These are phyloP conservation scores for Archaeoteleia sp. DNA, from an alignment of 2,888 invertebrate species.

Conservation along the genomic window DNA sequence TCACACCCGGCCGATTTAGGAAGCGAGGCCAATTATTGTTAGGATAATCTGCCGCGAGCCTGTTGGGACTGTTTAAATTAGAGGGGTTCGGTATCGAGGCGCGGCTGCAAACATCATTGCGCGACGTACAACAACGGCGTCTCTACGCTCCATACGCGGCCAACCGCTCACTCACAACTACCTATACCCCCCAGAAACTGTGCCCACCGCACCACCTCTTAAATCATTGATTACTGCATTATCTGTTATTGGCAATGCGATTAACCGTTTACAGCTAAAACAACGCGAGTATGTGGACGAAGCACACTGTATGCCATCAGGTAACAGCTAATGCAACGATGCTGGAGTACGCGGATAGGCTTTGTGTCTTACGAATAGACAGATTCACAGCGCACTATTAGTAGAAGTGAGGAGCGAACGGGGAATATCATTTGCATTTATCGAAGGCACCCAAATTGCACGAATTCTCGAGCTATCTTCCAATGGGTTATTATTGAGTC, in stretches of 20 bases:
- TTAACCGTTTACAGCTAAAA: constrained; percentile 73
- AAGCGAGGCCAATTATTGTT: constrained; percentile 68
- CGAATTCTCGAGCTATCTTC: constrained; percentile 27
- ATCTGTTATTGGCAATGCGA: constrained; percentile 75
- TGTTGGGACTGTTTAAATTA: constrained; percentile 72
- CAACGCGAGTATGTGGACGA: constrained; percentile 27
- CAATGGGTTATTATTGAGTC: too few species aligned
- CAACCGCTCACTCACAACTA: constrained; percentile 30
- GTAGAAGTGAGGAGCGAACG: constrained; percentile 6
- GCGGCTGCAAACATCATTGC: constrained; percentile 64
- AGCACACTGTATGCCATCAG: constrained; percentile 17
- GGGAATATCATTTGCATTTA: constrained; percentile 48
- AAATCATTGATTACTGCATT: constrained; percentile 75
- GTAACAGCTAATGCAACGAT: constrained; percentile 22
- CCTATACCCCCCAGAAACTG: constrained; percentile 8
- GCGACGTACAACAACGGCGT: constrained; percentile 50
- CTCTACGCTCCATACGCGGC: constrained; percentile 25
- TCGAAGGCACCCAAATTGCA: constrained; percentile 49
- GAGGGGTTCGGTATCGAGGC: constrained; percentile 58
- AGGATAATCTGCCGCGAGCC: constrained; percentile 70
- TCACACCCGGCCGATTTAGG: constrained; percentile 56
- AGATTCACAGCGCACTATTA: constrained; percentile 24
- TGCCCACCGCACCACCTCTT: constrained; percentile 56
- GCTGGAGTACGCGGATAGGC: constrained; percentile 24
- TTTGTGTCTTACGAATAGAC: constrained; percentile 38